Evolutionary conservation across 2,797 vertebrate species (phyloP).

Genomic region (Hemitrygon akajei): DNA sequence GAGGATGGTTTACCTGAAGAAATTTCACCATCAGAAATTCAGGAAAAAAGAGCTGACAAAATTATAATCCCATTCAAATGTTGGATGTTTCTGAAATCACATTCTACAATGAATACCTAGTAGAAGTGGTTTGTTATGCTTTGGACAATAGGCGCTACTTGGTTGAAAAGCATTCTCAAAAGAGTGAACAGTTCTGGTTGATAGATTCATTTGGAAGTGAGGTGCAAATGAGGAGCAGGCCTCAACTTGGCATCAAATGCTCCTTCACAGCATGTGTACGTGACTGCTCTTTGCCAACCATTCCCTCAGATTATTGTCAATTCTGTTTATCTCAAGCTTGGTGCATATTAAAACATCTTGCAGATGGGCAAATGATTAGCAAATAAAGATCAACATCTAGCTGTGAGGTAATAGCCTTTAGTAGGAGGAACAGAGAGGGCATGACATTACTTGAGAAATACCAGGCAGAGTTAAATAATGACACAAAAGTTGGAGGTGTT

Average conservation of each 20-base stretch:
- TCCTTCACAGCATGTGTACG: background rate
- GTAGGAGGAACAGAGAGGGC: too few relatives aligned
- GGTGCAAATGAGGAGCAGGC: background rate
- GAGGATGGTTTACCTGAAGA: too few relatives aligned
- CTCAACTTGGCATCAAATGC: background rate
- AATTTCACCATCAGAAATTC: background rate
- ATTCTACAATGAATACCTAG: background rate
- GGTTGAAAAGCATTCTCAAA: constrained; percentile 8
- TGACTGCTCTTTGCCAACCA: background rate
- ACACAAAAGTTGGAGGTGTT: too few relatives aligned
- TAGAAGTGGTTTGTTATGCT: background rate
- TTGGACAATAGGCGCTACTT: background rate
- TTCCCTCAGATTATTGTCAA: background rate
- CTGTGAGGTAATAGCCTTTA: too few relatives aligned
- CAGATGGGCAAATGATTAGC: too few relatives aligned
- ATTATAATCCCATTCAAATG: background rate
- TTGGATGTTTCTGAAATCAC: background rate
- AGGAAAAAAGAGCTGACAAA: background rate
- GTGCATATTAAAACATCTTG: background rate
- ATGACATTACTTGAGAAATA: too few relatives aligned
- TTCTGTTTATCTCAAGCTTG: constrained; percentile 4
- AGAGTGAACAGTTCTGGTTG: background rate
- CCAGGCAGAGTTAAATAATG: too few relatives aligned
- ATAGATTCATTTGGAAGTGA: constrained; percentile 10
- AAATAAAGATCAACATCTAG: too few relatives aligned